Base-by-base conservation (phyloP, 2,113 vertebrate genomes). In the Sinosuthora webbiana region DNA sequence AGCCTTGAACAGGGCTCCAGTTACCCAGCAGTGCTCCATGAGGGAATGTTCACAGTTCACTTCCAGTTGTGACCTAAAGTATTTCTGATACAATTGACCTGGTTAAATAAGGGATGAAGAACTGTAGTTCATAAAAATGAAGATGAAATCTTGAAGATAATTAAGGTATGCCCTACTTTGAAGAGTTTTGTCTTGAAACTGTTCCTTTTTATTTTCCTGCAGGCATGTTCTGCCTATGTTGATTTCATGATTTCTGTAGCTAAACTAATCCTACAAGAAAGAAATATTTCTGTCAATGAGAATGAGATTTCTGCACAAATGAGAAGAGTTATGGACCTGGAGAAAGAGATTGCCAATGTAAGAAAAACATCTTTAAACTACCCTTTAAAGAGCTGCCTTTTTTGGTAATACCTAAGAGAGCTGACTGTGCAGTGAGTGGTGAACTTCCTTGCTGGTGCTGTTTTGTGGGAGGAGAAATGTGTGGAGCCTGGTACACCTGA, bases 281-380 rank as follows among this genome's bases (percentile, higher is more conserved):
- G 97, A 89, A 69, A 73, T 15, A 89, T 99, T 83, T 11, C 55
- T 22, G 13, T 98, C 83, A 96, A 97, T 42, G 98, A 98, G 74
- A 97, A 15, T 4, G 42, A 42, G 33, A 96, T 99, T 96, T 96
- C 95, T 71, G 79, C 95, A 64, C 98, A 99, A 92, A 98, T 99
- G 98, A 88, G 69, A 12, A 98, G 78, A 94, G 95, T 99, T 65
- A 98, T 99, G 98, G 98, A 98, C 56, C 90, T 99, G 98, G 99
- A 99, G 97, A 98, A 98, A 83, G 99, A 99, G 85, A 98, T 99
- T 69, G 99, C 99, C 77, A 98, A 99, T 24, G 99, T 99, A 98
- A 99, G 98, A 62, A 60, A 92, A 64, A 67, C 78, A 68, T 86
- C 93, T 93, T 68, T 52, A 7, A 81, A 31, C n/a, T 65, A 57